Conservation (phyloP, 2,888 invertebrate genomes). For the Euphydryas editha region DNA sequence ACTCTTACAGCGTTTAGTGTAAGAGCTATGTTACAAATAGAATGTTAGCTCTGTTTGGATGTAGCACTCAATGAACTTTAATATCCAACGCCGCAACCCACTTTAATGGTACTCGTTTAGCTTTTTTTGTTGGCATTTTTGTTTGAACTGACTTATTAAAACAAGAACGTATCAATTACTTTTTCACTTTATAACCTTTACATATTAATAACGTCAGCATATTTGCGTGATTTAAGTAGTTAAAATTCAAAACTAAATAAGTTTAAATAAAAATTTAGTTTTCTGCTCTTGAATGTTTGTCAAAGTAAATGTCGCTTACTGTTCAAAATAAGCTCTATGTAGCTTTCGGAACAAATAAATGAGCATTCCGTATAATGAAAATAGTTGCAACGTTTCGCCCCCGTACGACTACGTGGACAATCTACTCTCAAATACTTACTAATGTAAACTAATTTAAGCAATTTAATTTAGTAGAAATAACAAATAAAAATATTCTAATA, state of each 20-base stretch:
- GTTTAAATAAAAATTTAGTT: conserved; percentile 8
- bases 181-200: not conserved
- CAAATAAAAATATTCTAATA: not conserved
- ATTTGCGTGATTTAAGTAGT: not conserved
- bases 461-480: conserved; percentile 12
- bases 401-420: conserved; percentile 42
- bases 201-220: not conserved
- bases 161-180: not conserved
- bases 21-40: conserved; percentile 6
- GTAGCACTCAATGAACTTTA: conserved; percentile 29
- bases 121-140: conserved; percentile 4
- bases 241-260: not conserved
- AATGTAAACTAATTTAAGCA: conserved; percentile 34
- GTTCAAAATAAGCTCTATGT: conserved; percentile 48
- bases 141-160: conserved; percentile 1
- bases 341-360: conserved; percentile 50
- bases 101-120: conserved; percentile 7
- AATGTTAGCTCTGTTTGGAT: conserved; percentile 5
- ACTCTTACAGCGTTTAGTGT: conserved; percentile 3
- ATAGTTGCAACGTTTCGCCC: conserved; percentile 51
- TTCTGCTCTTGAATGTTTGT: conserved; percentile 14
- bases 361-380: conserved; percentile 58
- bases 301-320: conserved; percentile 41
- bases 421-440: conserved; percentile 36
- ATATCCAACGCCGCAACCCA: conserved; percentile 11